Evolutionary conservation across 2,888 invertebrate genomes (phyloP), one percentile per base, ranked within the genome.

Genomic region (Perizoma flavofasciatum): DNA sequence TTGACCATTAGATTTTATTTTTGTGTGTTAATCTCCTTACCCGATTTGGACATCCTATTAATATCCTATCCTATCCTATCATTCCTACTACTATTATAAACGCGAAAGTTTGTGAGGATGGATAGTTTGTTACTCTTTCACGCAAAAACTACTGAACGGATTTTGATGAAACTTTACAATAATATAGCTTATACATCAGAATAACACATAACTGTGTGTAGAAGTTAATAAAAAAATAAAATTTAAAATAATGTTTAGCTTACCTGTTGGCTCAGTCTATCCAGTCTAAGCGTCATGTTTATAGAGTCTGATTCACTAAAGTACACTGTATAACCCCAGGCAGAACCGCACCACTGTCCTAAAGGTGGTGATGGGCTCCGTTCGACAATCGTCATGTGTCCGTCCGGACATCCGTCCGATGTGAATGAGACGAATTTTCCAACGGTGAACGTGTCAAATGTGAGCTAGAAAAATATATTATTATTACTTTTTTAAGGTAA

Each of bases 261-360:
- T 78, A 96, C 96, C 95, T 96, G 95, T 88, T 95, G 95, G 72
- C 95, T 95, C 54, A 96, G 88, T 68, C 94, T 93, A 72, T 95
- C 94, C 66, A 96, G 86, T 77, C 94, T 93, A 60, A 96, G 88
- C 6, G 96, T 95, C 83, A 97, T 93, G 84, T 96, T 96, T 71
- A 97, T 95, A 69, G 95, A 96, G 69, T 95, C 93, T 6, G 96
- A 95, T 86, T 96, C 96, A 83, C 96, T 96, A 92, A 96, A 96
- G 86, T 96, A 97, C 50, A 96, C 96, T 0, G 96, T 96, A 83
- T 96, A 96, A 5, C 96, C 96, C 95, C 96, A 96, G 0, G 96
- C 96, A 46, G 95, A 95, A 47, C 96, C 96, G 71, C 96, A 96
- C 96, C 96, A 96, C 81, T 96, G 95, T 6, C 96, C 96, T 4